phyloP scores from a whole-genome alignment of 2,797 vertebrate genomes.

The Chaenodraco wilsoni region DNA sequence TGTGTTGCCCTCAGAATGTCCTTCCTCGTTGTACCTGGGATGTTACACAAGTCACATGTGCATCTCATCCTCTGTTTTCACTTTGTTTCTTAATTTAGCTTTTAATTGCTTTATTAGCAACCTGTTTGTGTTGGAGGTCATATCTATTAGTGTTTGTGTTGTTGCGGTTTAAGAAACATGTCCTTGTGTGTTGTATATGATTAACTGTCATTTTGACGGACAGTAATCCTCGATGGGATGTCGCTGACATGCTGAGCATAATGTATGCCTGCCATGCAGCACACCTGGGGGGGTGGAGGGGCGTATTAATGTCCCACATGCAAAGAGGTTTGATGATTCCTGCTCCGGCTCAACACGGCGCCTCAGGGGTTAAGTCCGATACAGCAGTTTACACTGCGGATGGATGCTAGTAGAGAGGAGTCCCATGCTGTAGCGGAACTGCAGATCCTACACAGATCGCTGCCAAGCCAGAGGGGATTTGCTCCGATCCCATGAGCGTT shows the following conservation, averaged over 20 bases:
- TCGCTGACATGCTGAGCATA: conserved; percentile 32
- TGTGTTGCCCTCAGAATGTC: conserved; percentile 12
- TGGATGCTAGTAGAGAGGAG: conserved; percentile 83
- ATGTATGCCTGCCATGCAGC: conserved; percentile 72
- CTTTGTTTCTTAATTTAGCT: background rate
- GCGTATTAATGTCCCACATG: conserved; percentile 38
- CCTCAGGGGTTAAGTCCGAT: conserved; percentile 82
- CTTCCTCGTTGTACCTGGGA: background rate
- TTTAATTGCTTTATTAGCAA: conserved; percentile 19
- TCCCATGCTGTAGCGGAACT: conserved; percentile 83
- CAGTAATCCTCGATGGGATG: conserved; percentile 20
- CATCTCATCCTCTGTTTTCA: conserved; percentile 3
- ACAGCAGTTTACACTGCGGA: conserved; percentile 88
- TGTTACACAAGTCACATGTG: background rate
- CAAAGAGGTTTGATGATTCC: conserved; percentile 48
- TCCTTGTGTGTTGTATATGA: background rate
- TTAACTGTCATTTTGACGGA: conserved; percentile 13
- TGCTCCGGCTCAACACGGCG: conserved; percentile 42
- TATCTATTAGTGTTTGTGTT: background rate
- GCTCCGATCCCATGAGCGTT: conserved; percentile 62
- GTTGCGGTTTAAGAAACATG: conserved; percentile 9
- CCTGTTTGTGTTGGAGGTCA: conserved; percentile 9
- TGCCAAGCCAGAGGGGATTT: conserved; percentile 80
- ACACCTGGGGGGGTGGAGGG: conserved; percentile 59
- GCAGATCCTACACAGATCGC: conserved; percentile 81